Evolutionary conservation across 1,140 invertebrate species (phyloP).

Genomic region (Amphibalanus amphitrite): DNA sequence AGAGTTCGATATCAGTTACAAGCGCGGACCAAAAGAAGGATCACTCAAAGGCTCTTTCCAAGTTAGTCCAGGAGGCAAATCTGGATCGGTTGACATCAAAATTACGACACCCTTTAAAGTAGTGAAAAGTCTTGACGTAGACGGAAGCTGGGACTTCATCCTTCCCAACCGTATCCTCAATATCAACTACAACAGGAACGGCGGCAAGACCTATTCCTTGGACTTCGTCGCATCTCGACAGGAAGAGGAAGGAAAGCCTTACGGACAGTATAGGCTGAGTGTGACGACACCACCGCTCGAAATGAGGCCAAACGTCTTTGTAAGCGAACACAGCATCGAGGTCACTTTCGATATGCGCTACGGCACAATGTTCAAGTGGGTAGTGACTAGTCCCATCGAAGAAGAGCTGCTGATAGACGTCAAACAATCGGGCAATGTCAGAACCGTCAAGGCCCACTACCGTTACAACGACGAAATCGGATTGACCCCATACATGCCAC

Average conservation of each 20-base stretch:
- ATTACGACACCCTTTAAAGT: background rate
- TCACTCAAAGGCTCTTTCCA: background rate
- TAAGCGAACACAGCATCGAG: background rate
- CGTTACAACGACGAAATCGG: background rate
- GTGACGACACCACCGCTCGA: background rate
- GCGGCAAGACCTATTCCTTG: background rate
- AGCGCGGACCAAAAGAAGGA: background rate
- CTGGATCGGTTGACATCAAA: background rate
- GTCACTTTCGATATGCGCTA: background rate
- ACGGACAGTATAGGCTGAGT: background rate
- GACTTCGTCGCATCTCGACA: background rate
- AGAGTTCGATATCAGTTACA: background rate
- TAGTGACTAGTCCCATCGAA: background rate
- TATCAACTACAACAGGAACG: background rate
- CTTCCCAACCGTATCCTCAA: background rate
- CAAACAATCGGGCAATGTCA: background rate
- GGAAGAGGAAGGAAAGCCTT: background rate
- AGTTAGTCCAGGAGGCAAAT: background rate
- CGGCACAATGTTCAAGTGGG: background rate
- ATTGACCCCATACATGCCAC: background rate
- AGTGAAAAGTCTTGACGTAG: background rate
- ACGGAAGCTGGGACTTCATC: background rate
- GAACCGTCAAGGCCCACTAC: background rate
- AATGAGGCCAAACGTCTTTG: background rate
- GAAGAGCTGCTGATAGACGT: background rate